Percentiles rank a stretch among this genome's conserved stretches.
Evolutionary conservation across 1,140 invertebrate species (phyloP).

Genomic region (Diorhabda elongata): DNA sequence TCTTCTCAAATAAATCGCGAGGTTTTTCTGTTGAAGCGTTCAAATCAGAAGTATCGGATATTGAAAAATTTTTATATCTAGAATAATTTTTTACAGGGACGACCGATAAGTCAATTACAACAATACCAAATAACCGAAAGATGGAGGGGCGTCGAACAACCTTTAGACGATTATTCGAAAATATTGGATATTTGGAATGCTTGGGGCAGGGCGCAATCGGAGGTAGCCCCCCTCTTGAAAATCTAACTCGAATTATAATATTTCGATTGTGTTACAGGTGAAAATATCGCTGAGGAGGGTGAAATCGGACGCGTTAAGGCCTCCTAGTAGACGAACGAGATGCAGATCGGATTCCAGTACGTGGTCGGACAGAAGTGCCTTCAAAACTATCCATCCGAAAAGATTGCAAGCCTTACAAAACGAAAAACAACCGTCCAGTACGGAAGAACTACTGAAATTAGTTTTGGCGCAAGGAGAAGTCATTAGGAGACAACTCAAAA

Average conservation of each 20-base stretch:
- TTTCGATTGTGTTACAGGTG: constrained; percentile 34
- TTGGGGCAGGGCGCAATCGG: constrained; percentile 68
- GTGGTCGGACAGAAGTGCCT: constrained; percentile 42
- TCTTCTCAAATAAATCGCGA: no score
- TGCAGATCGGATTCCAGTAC: constrained; percentile 42
- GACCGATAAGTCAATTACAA: constrained; percentile 39
- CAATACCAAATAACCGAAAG: constrained; percentile 61
- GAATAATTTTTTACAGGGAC: constrained; percentile 37
- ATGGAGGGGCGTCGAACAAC: constrained; percentile 66
- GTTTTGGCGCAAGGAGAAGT: constrained; percentile 77
- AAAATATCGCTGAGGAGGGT: constrained; percentile 45
- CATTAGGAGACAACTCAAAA: constrained; percentile 69
- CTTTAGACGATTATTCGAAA: constrained; percentile 61
- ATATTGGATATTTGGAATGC: constrained; percentile 70
- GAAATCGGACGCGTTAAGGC: constrained; percentile 32
- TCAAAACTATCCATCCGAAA: constrained; percentile 44
- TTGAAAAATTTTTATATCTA: no score
- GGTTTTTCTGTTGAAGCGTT: no score
- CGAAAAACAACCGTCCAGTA: constrained; percentile 51
- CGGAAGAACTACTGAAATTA: constrained; percentile 66
- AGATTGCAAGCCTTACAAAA: constrained; percentile 41
- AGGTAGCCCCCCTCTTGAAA: constrained; percentile 49
- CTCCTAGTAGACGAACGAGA: constrained; percentile 34
- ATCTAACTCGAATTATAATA: not conserved
- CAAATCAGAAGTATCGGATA: no score